phyloP scores from a whole-genome alignment of 2,888 invertebrate genomes.

The Odontomyia ornata region DNA sequence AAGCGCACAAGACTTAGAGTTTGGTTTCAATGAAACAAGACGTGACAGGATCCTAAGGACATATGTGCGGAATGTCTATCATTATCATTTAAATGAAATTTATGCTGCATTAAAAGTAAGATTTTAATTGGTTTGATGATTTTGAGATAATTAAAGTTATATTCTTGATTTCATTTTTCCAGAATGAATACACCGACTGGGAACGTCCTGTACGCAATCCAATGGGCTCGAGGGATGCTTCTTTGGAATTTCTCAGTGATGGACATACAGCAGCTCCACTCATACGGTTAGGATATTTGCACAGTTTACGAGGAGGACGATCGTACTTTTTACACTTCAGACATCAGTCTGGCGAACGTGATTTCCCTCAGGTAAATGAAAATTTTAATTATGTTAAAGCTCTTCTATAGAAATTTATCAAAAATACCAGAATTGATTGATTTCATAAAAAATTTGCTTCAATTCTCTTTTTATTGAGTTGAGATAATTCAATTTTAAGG shows the following conservation, averaged over 20 bases:
- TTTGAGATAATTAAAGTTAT: no score
- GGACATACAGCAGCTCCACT: conserved; percentile 88
- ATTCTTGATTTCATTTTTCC: conserved; percentile 51
- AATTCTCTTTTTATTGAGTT: no score
- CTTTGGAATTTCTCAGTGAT: conserved; percentile 88
- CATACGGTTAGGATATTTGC: conserved; percentile 82
- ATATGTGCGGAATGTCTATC: conserved; percentile 92
- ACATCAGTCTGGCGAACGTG: conserved; percentile 84
- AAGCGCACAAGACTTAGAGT: conserved; percentile 85
- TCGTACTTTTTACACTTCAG: conserved; percentile 90
- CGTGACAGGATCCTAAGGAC: conserved; percentile 88
- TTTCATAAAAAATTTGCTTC: no score
- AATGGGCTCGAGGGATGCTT: conserved; percentile 83
- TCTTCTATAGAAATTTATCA: no score
- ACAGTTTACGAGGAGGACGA: conserved; percentile 79
- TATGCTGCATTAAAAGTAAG: conserved; percentile 81
- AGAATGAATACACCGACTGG: conserved; percentile 98
- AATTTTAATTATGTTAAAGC: no score
- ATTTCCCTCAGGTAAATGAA: conserved; percentile 74
- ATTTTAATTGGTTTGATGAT: no score
- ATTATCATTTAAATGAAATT: conserved; percentile 94
- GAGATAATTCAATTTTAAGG: no score
- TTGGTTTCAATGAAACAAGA: conserved; percentile 89
- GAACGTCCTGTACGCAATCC: conserved; percentile 87
- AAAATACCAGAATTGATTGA: no score